These are phyloP conservation scores for Epinotia demarniana DNA, from an alignment of 2,888 invertebrate genomes.

Conservation along the genomic window DNA sequence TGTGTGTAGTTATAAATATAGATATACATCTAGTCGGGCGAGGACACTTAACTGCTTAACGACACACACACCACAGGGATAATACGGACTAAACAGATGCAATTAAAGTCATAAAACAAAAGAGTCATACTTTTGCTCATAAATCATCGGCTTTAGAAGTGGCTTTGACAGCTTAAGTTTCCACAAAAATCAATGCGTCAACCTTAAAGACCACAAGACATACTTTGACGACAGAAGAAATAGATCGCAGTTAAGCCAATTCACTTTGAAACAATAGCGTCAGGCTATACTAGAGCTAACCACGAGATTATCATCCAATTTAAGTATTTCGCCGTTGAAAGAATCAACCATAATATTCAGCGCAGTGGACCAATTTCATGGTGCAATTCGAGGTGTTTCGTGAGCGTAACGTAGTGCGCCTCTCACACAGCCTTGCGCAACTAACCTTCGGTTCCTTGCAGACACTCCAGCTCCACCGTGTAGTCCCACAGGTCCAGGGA, in stretches of 20 bases:
- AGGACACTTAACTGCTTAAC: slow-evolving; percentile 22
- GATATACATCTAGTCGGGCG: not conserved
- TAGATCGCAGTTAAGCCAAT: not conserved
- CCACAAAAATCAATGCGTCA: not conserved
- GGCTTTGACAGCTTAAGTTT: not conserved
- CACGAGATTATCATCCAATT: slow-evolving; percentile 21
- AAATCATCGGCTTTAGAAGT: not conserved
- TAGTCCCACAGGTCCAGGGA: slow-evolving; percentile 94
- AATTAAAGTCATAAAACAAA: slow-evolving; percentile 39
- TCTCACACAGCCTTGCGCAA: slow-evolving; percentile 72
- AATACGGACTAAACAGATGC: slow-evolving; percentile 31
- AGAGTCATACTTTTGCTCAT: slow-evolving; percentile 22
- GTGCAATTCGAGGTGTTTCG: slow-evolving; percentile 62
- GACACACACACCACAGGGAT: slow-evolving; percentile 19
- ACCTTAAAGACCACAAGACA: not conserved
- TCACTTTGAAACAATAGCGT: not conserved
- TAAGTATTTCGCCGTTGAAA: slow-evolving; percentile 38
- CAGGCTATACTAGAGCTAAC: slow-evolving; percentile 2
- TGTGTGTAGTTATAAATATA: not conserved
- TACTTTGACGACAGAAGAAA: not conserved
- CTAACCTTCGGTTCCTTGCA: slow-evolving; percentile 91
- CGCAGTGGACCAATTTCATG: slow-evolving; percentile 61
- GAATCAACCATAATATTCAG: slow-evolving; percentile 54
- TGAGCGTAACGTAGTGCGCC: slow-evolving; percentile 54
- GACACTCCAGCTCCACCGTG: slow-evolving; percentile 92